Conservation (phyloP, 2,888 invertebrate genomes). For the Brenthis ino region DNA sequence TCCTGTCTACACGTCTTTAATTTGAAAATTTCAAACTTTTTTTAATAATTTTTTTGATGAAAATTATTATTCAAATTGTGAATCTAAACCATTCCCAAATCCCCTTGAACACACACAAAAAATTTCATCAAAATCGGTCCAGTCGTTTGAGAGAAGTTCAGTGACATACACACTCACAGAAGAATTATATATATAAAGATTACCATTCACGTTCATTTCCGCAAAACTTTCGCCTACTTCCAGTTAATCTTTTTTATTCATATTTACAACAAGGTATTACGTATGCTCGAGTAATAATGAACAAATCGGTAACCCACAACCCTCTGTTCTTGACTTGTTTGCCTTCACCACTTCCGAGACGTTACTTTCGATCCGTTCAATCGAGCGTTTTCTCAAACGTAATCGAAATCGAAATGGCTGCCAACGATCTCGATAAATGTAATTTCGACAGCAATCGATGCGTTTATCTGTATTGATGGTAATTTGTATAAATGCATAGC, state of each 20-base stretch:
- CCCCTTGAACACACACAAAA: too few relatives aligned
- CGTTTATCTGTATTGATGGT: slow-evolving; percentile 51
- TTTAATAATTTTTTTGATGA: too few relatives aligned
- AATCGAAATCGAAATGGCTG: slow-evolving; percentile 50
- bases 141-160: too few relatives aligned
- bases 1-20: too few relatives aligned
- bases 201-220: neutral
- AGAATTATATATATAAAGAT: too few relatives aligned
- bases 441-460: slow-evolving; percentile 60
- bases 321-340: slow-evolving; percentile 34
- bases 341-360: slow-evolving; percentile 30
- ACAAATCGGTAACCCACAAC: slow-evolving; percentile 31
- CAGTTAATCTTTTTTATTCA: slow-evolving; percentile 23
- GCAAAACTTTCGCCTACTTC: slow-evolving; percentile 23
- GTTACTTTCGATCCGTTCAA: slow-evolving; percentile 36
- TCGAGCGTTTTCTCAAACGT: slow-evolving; percentile 51
- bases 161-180: too few relatives aligned
- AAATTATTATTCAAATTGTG: too few relatives aligned
- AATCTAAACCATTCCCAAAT: too few relatives aligned
- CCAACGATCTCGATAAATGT: slow-evolving; percentile 58
- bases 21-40: too few relatives aligned
- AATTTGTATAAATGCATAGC: slow-evolving; percentile 52
- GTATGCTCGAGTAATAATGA: slow-evolving; percentile 23
- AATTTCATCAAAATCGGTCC: too few relatives aligned
- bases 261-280: slow-evolving; percentile 17